Percentiles rank a stretch among this genome's conserved stretches.
Conservation (phyloP, 2,113 vertebrate genomes). For the Macrotis lagotis region DNA sequence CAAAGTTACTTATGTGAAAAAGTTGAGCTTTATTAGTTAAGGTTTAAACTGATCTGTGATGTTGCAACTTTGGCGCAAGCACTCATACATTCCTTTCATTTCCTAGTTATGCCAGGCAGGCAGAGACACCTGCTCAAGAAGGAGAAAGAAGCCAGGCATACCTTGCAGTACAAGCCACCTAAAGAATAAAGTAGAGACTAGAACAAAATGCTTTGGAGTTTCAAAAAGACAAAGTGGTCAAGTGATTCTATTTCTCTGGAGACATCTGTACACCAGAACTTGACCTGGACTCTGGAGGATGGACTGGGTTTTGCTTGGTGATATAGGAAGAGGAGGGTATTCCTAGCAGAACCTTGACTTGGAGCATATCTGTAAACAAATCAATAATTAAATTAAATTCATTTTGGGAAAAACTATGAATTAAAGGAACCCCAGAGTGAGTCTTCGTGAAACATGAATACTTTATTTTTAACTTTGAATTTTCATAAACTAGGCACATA, state of each 20-base stretch:
- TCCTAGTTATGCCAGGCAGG: too few relatives aligned
- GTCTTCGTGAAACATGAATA: background rate
- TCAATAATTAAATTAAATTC: background rate
- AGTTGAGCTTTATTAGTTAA: too few relatives aligned
- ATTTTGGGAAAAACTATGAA: background rate
- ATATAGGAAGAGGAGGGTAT: background rate
- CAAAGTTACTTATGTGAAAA: too few relatives aligned
- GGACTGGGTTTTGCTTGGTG: background rate
- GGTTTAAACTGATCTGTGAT: too few relatives aligned
- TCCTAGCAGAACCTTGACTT: conserved; percentile 2
- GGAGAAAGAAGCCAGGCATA: background rate
- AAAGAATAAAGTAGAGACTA: background rate
- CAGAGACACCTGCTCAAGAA: too few relatives aligned
- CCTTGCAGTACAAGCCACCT: background rate
- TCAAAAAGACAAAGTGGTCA: background rate
- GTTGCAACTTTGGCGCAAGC: too few relatives aligned
- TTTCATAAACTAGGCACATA: background rate
- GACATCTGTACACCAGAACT: background rate
- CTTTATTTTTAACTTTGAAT: conserved; percentile 1
- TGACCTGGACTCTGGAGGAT: background rate
- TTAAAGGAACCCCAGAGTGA: background rate
- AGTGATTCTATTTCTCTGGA: background rate
- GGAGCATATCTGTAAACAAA: background rate
- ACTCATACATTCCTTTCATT: too few relatives aligned
- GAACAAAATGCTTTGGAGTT: background rate